These are phyloP conservation scores for Antechinus stuartii DNA, from an alignment of 2,113 vertebrate genomes.

Conservation along the genomic window DNA sequence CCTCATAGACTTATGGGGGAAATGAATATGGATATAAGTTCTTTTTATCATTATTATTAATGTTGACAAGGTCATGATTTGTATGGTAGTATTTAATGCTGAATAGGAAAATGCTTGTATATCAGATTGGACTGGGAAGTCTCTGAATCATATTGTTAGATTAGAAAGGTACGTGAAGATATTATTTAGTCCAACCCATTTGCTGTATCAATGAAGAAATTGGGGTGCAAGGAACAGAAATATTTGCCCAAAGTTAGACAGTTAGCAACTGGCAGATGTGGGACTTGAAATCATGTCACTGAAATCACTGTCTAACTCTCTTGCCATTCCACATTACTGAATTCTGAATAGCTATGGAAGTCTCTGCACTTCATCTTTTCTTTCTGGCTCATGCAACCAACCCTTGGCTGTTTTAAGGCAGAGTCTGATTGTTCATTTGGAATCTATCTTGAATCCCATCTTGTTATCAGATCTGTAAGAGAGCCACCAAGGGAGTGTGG, in stretches of 20 bases:
- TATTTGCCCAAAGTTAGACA: neutral
- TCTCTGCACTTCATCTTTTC: neutral
- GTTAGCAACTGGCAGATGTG: neutral
- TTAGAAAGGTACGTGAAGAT: neutral
- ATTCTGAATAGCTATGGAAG: neutral
- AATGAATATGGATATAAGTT: neutral
- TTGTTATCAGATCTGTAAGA: neutral
- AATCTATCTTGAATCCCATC: neutral
- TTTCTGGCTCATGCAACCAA: neutral
- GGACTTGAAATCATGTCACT: neutral
- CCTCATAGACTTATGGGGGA: neutral
- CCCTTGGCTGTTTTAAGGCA: neutral
- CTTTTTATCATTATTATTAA: neutral
- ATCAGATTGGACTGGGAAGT: rapidly evolving
- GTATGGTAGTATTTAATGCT: neutral
- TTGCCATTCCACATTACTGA: neutral
- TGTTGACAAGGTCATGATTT: neutral
- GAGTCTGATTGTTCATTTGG: neutral
- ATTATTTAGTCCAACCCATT: neutral
- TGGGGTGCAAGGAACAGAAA: neutral
- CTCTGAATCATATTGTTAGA: rapidly evolving
- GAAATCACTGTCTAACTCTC: neutral
- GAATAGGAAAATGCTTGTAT: rapidly evolving
- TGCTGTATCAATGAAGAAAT: neutral
- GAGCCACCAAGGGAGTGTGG: neutral